Evolutionary conservation across 2,888 invertebrate genomes (phyloP), one percentile per base, ranked within the genome.

Genomic region (Agrilus cyanescens): DNA sequence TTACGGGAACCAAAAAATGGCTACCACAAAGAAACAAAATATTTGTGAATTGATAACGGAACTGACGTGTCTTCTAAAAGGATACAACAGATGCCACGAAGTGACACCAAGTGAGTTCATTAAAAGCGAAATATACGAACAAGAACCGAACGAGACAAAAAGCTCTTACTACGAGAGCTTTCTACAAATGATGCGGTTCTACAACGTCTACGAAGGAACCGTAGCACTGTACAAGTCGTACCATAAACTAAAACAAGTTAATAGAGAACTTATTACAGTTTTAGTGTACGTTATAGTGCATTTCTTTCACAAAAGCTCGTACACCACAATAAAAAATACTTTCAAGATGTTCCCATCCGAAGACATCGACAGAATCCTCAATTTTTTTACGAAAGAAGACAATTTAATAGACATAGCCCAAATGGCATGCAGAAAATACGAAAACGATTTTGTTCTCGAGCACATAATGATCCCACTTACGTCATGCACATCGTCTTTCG

Each of bases 401-500:
- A 65, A 68, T 39, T 57, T 74, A 37, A 57, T 66, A 31, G 63
- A 60, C 32, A 63, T 73, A 46, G 66, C 72, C 12, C 65, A 70
- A 59, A 59, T 68, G 45, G 73, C 71, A 25, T 68, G 71, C 51
- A 50, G 56, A 33, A 55, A 63, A 50, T 77, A 73, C 51, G 75
- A 74, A 44, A 68, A 68, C 33, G 64, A 60, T 25, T 76, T 68
- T 50, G 66, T 73, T 15, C 62, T 73, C 4, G 65, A 71, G 32
- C 68, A 69, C 47, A 70, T 77, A 37, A 62, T 74, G 15, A 55
- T 58, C 32, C 73, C 75, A 2, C 57, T 76, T 20, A 61, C 72
- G 51, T 56, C 59, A 12, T 65, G 63, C 46, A 43, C 41, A 12
- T 38, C 50, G 14, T 37, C 55, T 8, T 46, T 65, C 12, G 32